phyloP scores from a whole-genome alignment of 2,888 invertebrate genomes.

The Endotricha flammealis region DNA sequence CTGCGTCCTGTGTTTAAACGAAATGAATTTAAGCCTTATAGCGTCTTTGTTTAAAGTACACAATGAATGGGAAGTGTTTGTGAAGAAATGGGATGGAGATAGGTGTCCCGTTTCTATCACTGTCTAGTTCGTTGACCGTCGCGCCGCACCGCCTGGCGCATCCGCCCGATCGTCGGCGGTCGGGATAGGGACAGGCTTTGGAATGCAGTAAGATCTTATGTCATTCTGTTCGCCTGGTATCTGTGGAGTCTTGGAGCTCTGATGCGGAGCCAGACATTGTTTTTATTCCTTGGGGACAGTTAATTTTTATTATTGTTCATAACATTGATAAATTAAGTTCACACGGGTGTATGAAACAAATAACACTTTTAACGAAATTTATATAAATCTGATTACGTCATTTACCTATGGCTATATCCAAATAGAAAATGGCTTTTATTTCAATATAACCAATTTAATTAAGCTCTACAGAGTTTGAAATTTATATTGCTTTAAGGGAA shows the following conservation, averaged over 20 bases:
- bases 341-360: too few species aligned
- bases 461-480: too few species aligned
- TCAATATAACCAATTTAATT: too few species aligned
- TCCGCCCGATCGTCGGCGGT: conserved; percentile 39
- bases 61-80: neutral
- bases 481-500: too few species aligned
- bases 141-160: conserved; percentile 31
- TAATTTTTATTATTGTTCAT: too few species aligned
- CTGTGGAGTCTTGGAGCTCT: conserved; percentile 58
- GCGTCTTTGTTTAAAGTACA: neutral
- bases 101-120: conserved; percentile 59
- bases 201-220: conserved; percentile 50
- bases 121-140: conserved; percentile 58
- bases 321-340: too few species aligned
- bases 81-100: conserved; percentile 31
- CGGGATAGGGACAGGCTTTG: conserved; percentile 42
- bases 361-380: too few species aligned
- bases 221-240: conserved; percentile 52
- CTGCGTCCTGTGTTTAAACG: conserved; percentile 30
- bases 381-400: too few species aligned
- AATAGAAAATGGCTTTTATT: too few species aligned
- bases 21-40: conserved; percentile 20
- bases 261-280: conserved; percentile 29
- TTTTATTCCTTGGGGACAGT: neutral
- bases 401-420: too few species aligned